phyloP scores from a whole-genome alignment of 1,140 invertebrate genomes.

The Idris sp. region DNA sequence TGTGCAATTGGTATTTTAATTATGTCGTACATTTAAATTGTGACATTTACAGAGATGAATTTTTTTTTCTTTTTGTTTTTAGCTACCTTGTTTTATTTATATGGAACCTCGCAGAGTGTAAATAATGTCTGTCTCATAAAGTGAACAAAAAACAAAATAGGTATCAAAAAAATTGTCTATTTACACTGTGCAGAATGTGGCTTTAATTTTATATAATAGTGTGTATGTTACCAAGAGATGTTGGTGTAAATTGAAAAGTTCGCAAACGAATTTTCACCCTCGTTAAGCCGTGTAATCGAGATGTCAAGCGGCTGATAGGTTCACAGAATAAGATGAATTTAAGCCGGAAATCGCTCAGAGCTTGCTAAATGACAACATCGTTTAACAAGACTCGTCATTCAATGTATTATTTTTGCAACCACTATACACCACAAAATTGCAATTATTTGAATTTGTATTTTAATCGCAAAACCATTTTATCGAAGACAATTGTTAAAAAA shows the following conservation, averaged over 20 bases:
- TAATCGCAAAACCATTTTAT: background rate
- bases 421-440: constrained; percentile 1
- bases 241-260: constrained; percentile 62
- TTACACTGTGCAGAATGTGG: constrained; percentile 46
- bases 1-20: no score
- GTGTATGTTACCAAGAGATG: constrained; percentile 41
- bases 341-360: constrained; percentile 65
- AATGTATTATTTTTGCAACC: constrained; percentile 22
- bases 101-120: no score
- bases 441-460: no score
- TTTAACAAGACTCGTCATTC: constrained; percentile 19
- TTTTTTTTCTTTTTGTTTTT: no score
- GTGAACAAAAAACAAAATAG: constrained; percentile 7
- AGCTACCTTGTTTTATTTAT: no score
- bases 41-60: no score
- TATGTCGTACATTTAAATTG: no score
- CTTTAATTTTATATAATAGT: constrained; percentile 55
- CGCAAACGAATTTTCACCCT: constrained; percentile 61
- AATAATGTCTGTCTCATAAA: constrained; percentile 5
- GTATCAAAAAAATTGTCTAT: constrained; percentile 45
- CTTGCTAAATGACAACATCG: constrained; percentile 62
- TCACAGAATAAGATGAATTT: constrained; percentile 64
- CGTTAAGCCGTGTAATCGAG: constrained; percentile 62
- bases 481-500: no score
- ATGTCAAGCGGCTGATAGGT: constrained; percentile 58